A percentile compares a stretch with the other conserved stretches of the same genome.
phyloP scores from a whole-genome alignment of 2,113 vertebrate species.

The Burhinus bistriatus region DNA sequence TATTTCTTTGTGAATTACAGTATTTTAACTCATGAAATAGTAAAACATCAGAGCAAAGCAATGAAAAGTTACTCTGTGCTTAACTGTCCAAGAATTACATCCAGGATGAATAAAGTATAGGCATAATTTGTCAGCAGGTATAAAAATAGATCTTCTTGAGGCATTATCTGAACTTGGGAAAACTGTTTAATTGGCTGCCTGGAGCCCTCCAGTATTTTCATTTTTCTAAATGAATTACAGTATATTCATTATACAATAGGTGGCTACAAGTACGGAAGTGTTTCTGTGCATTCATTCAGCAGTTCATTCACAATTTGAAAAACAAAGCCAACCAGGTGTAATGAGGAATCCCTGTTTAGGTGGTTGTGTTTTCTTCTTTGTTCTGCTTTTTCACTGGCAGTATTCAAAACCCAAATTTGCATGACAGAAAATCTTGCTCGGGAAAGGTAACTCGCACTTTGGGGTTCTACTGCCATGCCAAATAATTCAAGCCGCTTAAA shows the following conservation, averaged over 20 bases:
- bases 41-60: background rate
- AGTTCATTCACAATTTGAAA: background rate
- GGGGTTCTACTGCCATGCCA: background rate
- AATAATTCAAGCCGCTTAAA: slow-evolving; percentile 31
- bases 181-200: slow-evolving; percentile 14
- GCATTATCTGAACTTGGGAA: slow-evolving; percentile 13
- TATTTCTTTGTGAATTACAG: slow-evolving; percentile 13
- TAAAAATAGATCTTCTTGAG: slow-evolving; percentile 32
- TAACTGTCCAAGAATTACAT: slow-evolving; percentile 12
- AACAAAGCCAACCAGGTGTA: slow-evolving; percentile 6
- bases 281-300: background rate
- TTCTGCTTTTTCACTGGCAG: background rate
- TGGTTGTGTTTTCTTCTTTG: background rate
- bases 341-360: background rate
- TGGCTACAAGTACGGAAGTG: background rate
- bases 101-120: background rate
- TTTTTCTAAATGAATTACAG: slow-evolving; percentile 33
- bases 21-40: background rate
- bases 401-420: background rate
- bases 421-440: background rate
- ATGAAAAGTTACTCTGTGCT: background rate
- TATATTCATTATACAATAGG: background rate
- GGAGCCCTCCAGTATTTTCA: background rate
- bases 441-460: background rate
- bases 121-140: slow-evolving; percentile 25